Conservation (phyloP, 53 echinoderm and acorn worm species). For the Luidia sarsii region DNA sequence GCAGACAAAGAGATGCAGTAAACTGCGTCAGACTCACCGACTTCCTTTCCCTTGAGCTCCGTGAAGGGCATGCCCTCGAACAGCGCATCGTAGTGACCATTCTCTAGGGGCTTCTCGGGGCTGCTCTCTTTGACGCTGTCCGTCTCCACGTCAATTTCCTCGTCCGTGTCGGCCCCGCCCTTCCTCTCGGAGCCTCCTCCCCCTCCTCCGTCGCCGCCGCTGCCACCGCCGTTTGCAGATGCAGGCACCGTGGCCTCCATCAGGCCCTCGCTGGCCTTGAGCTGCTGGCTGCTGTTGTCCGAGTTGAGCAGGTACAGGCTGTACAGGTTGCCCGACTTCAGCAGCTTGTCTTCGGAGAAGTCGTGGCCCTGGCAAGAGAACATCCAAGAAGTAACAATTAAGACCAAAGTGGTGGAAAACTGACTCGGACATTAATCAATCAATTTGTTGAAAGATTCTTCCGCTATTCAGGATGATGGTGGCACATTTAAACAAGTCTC, state of each 20-base stretch:
- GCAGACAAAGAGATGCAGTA: too few species aligned
- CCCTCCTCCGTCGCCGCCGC: too few species aligned
- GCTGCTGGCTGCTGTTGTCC: conserved; percentile 48
- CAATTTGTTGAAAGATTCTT: too few species aligned
- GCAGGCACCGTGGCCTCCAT: conserved; percentile 1
- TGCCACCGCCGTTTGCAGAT: too few species aligned
- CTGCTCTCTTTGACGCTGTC: conserved; percentile 37
- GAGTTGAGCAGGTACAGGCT: conserved; percentile 86
- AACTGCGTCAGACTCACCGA: conserved; percentile 89
- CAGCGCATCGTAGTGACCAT: conserved; percentile 75
- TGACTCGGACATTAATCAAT: too few species aligned
- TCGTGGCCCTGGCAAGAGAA: conserved; percentile 78
- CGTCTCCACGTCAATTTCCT: conserved; percentile 70
- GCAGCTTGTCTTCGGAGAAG: conserved; percentile 83
- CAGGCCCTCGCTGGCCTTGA: conserved; percentile 14
- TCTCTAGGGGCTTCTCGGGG: conserved; percentile 39
- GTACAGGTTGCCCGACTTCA: conserved; percentile 88
- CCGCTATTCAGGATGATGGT: too few species aligned
- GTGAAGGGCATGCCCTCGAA: conserved; percentile 98
- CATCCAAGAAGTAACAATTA: too few species aligned
- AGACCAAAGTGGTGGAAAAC: too few species aligned
- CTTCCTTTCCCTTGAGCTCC: conserved; percentile 89
- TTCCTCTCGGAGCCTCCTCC: conserved; percentile 24
- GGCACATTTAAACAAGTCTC: too few species aligned
- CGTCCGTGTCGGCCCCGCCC: conserved; percentile 59